Evolutionary conservation across 2,888 invertebrate genomes (phyloP).

Genomic region (Myopa testacea): DNA sequence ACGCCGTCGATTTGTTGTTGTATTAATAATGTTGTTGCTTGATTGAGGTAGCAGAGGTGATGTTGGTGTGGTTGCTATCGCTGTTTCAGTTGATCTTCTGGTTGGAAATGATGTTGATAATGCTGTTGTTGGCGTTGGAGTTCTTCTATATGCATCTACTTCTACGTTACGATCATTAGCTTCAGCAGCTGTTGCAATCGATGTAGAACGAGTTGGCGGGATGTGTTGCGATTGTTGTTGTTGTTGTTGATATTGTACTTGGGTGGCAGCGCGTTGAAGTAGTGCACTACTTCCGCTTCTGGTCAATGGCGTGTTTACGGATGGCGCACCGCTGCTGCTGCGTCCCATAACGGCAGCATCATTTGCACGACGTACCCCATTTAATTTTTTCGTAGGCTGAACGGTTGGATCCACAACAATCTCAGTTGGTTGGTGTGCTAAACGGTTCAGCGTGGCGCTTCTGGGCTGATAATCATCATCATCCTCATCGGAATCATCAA

Average conservation of each 20-base stretch:
- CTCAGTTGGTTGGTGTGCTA: background rate
- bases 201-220: background rate
- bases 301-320: constrained; percentile 21
- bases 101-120: background rate
- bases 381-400: constrained; percentile 46
- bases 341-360: constrained; percentile 42
- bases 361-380: constrained; percentile 43
- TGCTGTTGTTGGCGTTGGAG: background rate
- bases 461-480: constrained; percentile 30
- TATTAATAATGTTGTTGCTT: constrained; percentile 26
- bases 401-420: constrained; percentile 39
- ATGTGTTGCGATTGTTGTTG: constrained; percentile 13
- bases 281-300: constrained; percentile 5
- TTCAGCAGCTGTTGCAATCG: constrained; percentile 21
- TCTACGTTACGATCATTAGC: constrained; percentile 17
- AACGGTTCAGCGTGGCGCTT: background rate
- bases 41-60: constrained; percentile 43
- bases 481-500: constrained; percentile 71
- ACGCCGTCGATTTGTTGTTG: constrained; percentile 44
- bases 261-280: constrained; percentile 5
- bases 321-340: constrained; percentile 38
- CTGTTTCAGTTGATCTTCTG: constrained; percentile 2
- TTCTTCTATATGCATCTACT: background rate
- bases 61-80: constrained; percentile 12
- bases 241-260: constrained; percentile 28